These are phyloP conservation scores for Proterorhinus semilunaris DNA, from an alignment of 2,113 vertebrate species.

Conservation along the genomic window DNA sequence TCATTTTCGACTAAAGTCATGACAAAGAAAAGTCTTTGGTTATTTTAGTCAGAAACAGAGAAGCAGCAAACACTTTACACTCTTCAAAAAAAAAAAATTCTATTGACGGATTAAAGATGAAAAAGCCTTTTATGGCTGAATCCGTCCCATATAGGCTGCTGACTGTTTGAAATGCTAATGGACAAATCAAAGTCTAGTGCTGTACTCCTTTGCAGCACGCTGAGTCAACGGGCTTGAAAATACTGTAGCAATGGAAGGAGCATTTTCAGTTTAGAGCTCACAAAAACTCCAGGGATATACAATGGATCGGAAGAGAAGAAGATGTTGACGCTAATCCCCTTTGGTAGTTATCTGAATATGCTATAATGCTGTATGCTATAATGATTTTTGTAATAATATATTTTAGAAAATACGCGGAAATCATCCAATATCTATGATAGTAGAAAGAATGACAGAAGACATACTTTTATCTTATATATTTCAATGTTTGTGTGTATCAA, in stretches of 20 bases:
- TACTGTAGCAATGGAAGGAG: background rate
- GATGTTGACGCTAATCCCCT: background rate
- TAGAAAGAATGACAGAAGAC: too few relatives aligned
- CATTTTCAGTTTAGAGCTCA: background rate
- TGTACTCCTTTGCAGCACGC: background rate
- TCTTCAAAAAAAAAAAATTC: too few relatives aligned
- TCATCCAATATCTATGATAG: too few relatives aligned
- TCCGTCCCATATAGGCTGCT: background rate
- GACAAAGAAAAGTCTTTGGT: background rate
- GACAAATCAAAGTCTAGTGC: slow-evolving; percentile 1
- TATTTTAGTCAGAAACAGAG: slow-evolving; percentile 10
- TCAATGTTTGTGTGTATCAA: too few relatives aligned
- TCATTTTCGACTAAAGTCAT: slow-evolving; percentile 7
- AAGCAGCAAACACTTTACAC: background rate
- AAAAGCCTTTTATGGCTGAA: background rate
- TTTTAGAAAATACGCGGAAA: too few relatives aligned
- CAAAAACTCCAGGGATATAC: background rate
- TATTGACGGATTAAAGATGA: background rate
- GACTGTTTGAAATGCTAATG: slow-evolving; percentile 9
- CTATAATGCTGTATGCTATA: too few relatives aligned
- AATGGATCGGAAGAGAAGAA: background rate
- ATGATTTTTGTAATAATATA: too few relatives aligned
- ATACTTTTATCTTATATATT: too few relatives aligned
- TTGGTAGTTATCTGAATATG: background rate
- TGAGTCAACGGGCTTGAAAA: slow-evolving; percentile 9